phyloP scores from a whole-genome alignment of 2,888 invertebrate genomes.

The Carpatolechia fugitivella region DNA sequence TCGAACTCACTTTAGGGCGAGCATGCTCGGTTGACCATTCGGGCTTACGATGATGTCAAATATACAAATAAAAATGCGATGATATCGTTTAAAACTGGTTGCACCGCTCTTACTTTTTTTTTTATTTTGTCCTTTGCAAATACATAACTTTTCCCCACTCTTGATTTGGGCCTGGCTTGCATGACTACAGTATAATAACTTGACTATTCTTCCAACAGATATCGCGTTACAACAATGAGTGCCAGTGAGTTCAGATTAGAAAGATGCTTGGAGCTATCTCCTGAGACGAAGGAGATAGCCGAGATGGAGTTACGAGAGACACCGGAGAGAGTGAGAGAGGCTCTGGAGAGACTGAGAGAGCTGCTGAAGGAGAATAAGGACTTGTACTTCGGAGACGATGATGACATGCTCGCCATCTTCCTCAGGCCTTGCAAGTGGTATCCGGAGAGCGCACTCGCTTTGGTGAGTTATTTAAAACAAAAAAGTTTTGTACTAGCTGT shows the following conservation, averaged over 20 bases:
- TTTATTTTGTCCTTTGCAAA: too few species aligned
- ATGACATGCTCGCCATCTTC: slow-evolving; percentile 87
- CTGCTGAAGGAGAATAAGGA: slow-evolving; percentile 84
- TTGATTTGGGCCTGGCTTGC: too few species aligned
- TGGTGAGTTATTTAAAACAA: too few species aligned
- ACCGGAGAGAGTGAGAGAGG: slow-evolving; percentile 82
- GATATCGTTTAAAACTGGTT: background rate
- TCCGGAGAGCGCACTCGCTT: slow-evolving; percentile 86
- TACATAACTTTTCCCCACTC: too few species aligned
- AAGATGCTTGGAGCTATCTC: slow-evolving; percentile 76
- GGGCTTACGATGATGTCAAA: too few species aligned
- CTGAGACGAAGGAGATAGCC: slow-evolving; percentile 80
- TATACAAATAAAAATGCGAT: too few species aligned
- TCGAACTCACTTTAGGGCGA: too few species aligned
- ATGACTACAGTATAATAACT: too few species aligned
- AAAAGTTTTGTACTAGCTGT: too few species aligned
- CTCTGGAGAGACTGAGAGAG: slow-evolving; percentile 80
- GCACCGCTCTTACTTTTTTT: background rate
- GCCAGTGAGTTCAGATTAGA: slow-evolving; percentile 79
- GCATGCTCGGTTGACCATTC: too few species aligned
- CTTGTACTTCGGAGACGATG: slow-evolving; percentile 84
- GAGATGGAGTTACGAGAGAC: slow-evolving; percentile 84
- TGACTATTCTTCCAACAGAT: background rate
- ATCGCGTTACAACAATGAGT: slow-evolving; percentile 47
- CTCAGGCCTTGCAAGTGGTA: slow-evolving; percentile 91